Conservation (phyloP, 1,140 invertebrate species). For the Psilanteris sp. region DNA sequence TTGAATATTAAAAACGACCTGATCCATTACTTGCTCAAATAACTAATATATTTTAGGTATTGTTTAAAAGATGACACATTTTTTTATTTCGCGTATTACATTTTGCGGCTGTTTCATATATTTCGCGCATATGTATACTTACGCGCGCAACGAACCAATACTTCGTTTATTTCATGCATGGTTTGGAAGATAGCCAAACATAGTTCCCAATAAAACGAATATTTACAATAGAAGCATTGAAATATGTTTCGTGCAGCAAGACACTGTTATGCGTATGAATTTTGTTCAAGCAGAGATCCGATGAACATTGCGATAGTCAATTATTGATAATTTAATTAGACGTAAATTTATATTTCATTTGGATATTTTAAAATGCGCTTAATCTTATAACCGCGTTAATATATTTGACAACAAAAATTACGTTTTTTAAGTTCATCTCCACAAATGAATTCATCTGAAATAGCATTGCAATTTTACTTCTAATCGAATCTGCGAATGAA, state of each 20-base stretch:
- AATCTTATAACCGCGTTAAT: too few relatives aligned
- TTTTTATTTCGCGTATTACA: conserved; percentile 48
- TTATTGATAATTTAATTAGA: conserved; percentile 30
- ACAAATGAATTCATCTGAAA: too few relatives aligned
- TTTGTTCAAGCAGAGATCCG: conserved; percentile 13
- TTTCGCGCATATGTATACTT: conserved; percentile 51
- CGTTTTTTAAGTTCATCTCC: too few relatives aligned
- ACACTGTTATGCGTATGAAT: conserved; percentile 43
- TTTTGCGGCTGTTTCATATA: conserved; percentile 47
- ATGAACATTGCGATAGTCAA: conserved; percentile 15
- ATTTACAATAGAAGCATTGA: conserved; percentile 39
- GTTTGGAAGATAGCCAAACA: conserved; percentile 50
- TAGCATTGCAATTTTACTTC: too few relatives aligned
- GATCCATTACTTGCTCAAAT: conserved; percentile 25
- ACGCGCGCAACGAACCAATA: conserved; percentile 48
- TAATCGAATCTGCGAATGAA: too few relatives aligned
- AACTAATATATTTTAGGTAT: conserved; percentile 19
- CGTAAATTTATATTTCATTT: not conserved
- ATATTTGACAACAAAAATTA: too few relatives aligned
- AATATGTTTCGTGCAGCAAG: conserved; percentile 47
- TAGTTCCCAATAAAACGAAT: conserved; percentile 24
- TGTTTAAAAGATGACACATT: conserved; percentile 13
- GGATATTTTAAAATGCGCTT: too few relatives aligned
- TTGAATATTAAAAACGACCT: too few relatives aligned
- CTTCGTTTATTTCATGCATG: conserved; percentile 57